A percentile compares a stretch with the other conserved stretches of the same genome.
Evolutionary conservation across 1,140 invertebrate genomes (phyloP).

Genomic region (Rhopalosiphum maidis): DNA sequence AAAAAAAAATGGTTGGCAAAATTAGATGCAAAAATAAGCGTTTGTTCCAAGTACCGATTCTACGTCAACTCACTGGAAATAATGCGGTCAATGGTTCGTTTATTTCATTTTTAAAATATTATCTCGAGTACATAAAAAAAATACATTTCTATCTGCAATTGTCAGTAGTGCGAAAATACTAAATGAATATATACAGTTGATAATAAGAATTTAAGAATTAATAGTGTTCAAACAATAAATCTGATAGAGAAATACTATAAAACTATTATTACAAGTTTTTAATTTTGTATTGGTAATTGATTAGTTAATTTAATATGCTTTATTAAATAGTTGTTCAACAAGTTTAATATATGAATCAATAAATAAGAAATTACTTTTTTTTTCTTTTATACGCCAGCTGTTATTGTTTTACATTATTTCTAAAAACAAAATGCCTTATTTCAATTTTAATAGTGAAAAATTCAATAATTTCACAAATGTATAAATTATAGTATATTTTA

Average conservation of each 20-base stretch:
- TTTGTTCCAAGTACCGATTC: constrained; percentile 6
- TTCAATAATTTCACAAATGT: background rate
- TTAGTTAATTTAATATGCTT: background rate
- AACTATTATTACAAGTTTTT: background rate
- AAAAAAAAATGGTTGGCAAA: background rate
- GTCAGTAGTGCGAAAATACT: background rate
- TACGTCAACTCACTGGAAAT: constrained; percentile 25
- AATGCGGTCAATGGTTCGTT: constrained; percentile 41
- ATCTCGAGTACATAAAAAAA: constrained; percentile 7
- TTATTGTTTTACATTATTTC: background rate
- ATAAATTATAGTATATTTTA: too few relatives aligned
- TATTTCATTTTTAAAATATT: constrained; percentile 47
- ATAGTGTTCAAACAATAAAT: background rate
- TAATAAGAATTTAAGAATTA: constrained; percentile 19
- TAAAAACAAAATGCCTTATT: background rate
- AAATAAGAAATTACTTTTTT: background rate
- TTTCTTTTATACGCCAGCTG: background rate
- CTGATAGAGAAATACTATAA: background rate
- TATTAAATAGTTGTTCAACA: background rate
- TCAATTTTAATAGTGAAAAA: background rate
- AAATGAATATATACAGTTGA: constrained; percentile 4
- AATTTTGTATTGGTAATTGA: background rate
- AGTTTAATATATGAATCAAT: background rate
- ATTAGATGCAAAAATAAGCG: constrained; percentile 47
- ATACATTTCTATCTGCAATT: constrained; percentile 41